Percentiles rank a stretch among this genome's conserved stretches.
These are phyloP conservation scores for Clarias pachynema DNA, from an alignment of 2,797 vertebrate genomes.

Conservation along the genomic window DNA sequence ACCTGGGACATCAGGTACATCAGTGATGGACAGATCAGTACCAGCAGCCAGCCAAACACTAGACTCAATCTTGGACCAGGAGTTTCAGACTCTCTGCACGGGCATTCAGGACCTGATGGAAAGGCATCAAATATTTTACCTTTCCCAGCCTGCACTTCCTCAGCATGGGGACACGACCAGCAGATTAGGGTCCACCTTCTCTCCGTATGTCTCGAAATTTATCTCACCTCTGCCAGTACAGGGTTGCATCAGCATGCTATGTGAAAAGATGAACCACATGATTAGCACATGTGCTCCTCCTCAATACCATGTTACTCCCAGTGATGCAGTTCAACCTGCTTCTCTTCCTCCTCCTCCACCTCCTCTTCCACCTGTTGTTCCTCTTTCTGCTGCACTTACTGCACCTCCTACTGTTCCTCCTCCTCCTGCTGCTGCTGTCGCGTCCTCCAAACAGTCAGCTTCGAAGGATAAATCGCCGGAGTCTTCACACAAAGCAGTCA, in stretches of 20 bases:
- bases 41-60: conserved; percentile 68
- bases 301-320: not conserved
- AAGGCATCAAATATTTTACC: conserved; percentile 82
- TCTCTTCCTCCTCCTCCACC: conserved; percentile 47
- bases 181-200: conserved; percentile 77
- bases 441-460: conserved; percentile 12
- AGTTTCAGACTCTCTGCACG: conserved; percentile 84
- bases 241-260: conserved; percentile 83
- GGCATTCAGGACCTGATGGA: conserved; percentile 88
- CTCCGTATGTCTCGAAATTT: conserved; percentile 81
- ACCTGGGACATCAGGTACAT: conserved; percentile 46
- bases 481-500: conserved; percentile 24
- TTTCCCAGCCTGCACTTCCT: conserved; percentile 72
- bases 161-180: conserved; percentile 70
- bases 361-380: conserved; percentile 49
- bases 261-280: conserved; percentile 83
- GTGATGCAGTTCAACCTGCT: conserved; percentile 40
- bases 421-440: conserved; percentile 29
- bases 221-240: conserved; percentile 79
- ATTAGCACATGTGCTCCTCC: conserved; percentile 70
- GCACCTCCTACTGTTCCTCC: conserved; percentile 35
- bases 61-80: conserved; percentile 87
- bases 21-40: conserved; percentile 59
- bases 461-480: conserved; percentile 33
- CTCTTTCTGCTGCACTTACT: conserved; percentile 14